These are phyloP conservation scores for Sylvilagus floridanus DNA, from an alignment of 2,797 vertebrate species.

Conservation along the genomic window DNA sequence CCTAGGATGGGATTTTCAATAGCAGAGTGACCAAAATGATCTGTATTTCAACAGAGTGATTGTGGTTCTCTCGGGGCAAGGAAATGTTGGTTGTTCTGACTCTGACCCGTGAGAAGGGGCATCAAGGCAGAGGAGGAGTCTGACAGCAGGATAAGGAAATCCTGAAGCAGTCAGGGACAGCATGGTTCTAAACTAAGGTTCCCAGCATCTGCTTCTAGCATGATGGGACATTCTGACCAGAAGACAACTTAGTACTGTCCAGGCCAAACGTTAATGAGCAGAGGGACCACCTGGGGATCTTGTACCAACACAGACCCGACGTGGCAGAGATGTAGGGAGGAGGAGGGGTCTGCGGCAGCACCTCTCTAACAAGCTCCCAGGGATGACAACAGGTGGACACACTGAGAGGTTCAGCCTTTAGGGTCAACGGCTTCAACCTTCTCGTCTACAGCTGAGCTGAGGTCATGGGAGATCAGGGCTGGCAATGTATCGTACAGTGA, in stretches of 20 bases:
- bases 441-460: not conserved
- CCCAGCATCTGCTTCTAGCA: not conserved
- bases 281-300: not conserved
- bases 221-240: not conserved
- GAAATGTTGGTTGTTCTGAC: not conserved
- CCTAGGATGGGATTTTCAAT: not conserved
- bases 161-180: not conserved
- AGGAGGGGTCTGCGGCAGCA: not conserved
- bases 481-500: not conserved
- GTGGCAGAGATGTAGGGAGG: not conserved
- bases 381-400: not conserved
- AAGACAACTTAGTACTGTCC: not conserved
- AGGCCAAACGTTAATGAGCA: not conserved
- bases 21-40: not conserved
- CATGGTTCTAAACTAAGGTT: not conserved
- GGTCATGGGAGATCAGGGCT: not conserved
- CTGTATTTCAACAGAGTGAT: not conserved
- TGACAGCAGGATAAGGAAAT: not conserved
- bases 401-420: not conserved
- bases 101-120: not conserved
- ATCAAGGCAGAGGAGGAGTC: not conserved
- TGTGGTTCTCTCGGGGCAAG: not conserved
- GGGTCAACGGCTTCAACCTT: not conserved
- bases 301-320: not conserved
- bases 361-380: not conserved